Percentiles rank a stretch among this genome's conserved stretches.
phyloP scores from a whole-genome alignment of 2,113 vertebrate species.

The Anarrhichthys ocellatus region DNA sequence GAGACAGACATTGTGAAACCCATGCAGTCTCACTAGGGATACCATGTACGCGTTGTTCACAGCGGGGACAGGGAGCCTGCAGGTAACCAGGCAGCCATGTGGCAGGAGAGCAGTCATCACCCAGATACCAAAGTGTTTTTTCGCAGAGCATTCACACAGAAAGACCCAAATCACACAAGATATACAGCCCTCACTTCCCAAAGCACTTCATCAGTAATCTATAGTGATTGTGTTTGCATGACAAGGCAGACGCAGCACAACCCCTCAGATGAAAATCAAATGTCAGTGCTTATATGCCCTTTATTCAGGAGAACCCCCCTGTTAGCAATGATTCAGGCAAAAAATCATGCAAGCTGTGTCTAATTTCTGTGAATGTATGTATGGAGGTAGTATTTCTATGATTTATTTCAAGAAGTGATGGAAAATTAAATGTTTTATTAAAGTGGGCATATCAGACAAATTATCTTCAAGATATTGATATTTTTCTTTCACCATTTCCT shows the following conservation, averaged over 20 bases:
- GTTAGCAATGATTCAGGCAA: constrained; percentile 11
- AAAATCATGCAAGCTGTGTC: constrained; percentile 10
- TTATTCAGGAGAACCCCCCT: constrained; percentile 16
- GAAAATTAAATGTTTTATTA: background rate
- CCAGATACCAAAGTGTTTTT: constrained; percentile 76
- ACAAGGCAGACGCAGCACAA: constrained; percentile 27
- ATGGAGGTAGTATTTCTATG: background rate
- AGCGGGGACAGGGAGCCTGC: constrained; percentile 41
- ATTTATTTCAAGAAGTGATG: background rate
- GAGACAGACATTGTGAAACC: constrained; percentile 10
- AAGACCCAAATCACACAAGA: constrained; percentile 47
- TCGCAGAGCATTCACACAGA: constrained; percentile 41
- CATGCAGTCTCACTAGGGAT: constrained; percentile 48
- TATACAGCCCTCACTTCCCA: constrained; percentile 37
- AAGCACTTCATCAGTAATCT: constrained; percentile 73
- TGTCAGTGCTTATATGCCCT: constrained; percentile 53
- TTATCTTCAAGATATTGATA: background rate
- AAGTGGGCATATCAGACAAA: background rate
- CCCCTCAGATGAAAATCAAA: constrained; percentile 46
- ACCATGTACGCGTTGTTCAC: constrained; percentile 54
- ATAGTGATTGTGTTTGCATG: constrained; percentile 63
- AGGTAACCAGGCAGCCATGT: constrained; percentile 79
- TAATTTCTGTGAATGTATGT: background rate
- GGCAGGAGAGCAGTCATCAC: constrained; percentile 71
- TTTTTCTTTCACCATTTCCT: no score